Conservation (phyloP, 2,113 vertebrate genomes). For the Lasiurus borealis region DNA sequence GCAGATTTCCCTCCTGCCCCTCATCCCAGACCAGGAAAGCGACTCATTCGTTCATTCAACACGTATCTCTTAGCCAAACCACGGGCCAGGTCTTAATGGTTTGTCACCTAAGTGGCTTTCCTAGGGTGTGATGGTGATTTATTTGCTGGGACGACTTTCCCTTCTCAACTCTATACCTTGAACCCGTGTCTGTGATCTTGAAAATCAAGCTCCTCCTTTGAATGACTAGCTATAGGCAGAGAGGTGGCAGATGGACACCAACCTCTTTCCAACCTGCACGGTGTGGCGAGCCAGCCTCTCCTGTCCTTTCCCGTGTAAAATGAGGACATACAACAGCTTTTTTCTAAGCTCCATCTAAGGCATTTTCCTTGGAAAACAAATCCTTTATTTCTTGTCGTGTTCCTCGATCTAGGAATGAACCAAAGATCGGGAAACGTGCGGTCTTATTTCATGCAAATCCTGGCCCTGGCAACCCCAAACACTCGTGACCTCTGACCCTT, state of each 20-base stretch:
- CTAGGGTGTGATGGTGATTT: not conserved
- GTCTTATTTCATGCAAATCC: not conserved
- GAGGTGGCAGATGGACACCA: not conserved
- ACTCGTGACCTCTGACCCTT: not conserved
- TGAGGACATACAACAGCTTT: not conserved
- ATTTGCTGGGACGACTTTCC: not conserved
- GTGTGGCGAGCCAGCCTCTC: not conserved
- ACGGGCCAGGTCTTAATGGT: not conserved
- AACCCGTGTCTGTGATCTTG: not conserved
- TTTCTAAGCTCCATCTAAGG: not conserved
- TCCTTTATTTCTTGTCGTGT: not conserved
- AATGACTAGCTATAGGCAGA: not conserved
- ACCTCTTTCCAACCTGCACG: not conserved
- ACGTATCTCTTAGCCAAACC: not conserved
- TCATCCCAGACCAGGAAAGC: not conserved
- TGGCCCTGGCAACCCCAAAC: not conserved
- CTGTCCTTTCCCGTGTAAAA: not conserved
- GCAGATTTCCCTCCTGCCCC: not conserved
- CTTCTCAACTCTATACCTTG: not conserved
- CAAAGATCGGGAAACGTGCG: not conserved
- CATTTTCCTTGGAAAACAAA: conserved; percentile 24
- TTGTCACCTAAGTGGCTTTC: not conserved
- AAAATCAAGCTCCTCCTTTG: not conserved
- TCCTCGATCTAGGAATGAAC: not conserved
- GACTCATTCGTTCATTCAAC: not conserved